Base-by-base conservation (phyloP, 2,888 invertebrate species). In the Caradrina kadenii region DNA sequence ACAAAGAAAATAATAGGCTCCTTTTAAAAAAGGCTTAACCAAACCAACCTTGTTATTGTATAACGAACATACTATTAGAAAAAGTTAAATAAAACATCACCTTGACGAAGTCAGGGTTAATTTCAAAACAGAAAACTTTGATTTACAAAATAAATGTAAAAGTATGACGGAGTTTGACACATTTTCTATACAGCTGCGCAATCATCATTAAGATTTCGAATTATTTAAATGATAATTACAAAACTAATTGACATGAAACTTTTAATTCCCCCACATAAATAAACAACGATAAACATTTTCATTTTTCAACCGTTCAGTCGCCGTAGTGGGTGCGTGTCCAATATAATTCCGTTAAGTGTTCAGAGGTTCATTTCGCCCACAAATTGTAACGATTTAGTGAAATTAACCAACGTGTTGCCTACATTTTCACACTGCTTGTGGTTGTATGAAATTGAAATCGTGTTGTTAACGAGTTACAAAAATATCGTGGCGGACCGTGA, bases 391-490 rank as follows among this genome's bases (percentile, higher is more conserved):
- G 88, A 90, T 92, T 93, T 90, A 89, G 88, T 89, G 85, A 90
- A 92, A 91, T 91, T 82, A 90, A 90, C 87, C 83, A 86, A 85
- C 87, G 85, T 89, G 89, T 89, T 88, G 83, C 86, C 83, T 87
- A 86, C 88, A 89, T 91, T 89, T 89, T 87, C 88, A 89, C 88
- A 89, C 88, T 87, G 87, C 87, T 87, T 83, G 87, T 81, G 82
- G 79, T 83, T 72, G 81, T 85, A 87, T 89, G 84, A 91, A 93
- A 92, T 93, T 93, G 92, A 93, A 93, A 92, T 92, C 92, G 93
- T 93, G 93, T 87, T 86, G 90, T 89, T 92, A 92, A 92, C 91
- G 89, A 91, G 90, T 88, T 81, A 87, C 84, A 83, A 88, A 90
- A 90, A 88, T 88, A 86, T 85, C 84, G 86, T 79, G 84, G 74